These are phyloP conservation scores for Thelaira solivaga DNA, from an alignment of 2,888 invertebrate genomes.

Conservation along the genomic window DNA sequence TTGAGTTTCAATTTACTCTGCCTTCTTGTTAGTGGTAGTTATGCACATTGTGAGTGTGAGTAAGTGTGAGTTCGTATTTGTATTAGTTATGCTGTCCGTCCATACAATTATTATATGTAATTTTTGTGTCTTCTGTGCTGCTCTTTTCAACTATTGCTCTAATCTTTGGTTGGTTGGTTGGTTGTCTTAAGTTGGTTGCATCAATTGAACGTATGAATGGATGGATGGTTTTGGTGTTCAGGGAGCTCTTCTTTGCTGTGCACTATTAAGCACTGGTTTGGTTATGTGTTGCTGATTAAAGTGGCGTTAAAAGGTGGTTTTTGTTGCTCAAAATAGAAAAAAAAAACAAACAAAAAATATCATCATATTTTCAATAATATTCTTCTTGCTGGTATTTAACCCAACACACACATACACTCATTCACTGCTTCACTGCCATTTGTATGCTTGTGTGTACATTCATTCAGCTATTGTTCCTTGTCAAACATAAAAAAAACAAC, in stretches of 20 bases:
- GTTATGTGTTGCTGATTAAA: not conserved
- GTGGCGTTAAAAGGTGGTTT: constrained; percentile 58
- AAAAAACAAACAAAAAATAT: constrained; percentile 64
- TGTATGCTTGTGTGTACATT: no score
- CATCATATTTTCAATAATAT: constrained; percentile 3
- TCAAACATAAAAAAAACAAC: not conserved
- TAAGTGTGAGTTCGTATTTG: not conserved
- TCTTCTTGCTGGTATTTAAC: constrained; percentile 13
- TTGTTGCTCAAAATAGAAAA: constrained; percentile 63
- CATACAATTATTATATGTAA: constrained; percentile 17
- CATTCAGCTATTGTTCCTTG: constrained; percentile 46
- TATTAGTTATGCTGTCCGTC: constrained; percentile 19
- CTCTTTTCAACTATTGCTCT: constrained; percentile 52
- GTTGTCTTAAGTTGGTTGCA: not conserved
- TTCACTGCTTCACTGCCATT: constrained; percentile 23
- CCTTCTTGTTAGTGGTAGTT: constrained; percentile 31
- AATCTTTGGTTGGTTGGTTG: constrained; percentile 48
- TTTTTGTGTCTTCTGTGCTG: constrained; percentile 49
- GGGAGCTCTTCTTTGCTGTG: constrained; percentile 51
- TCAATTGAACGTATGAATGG: constrained; percentile 23
- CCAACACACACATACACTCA: not conserved
- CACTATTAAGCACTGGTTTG: constrained; percentile 17
- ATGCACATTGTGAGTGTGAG: constrained; percentile 1
- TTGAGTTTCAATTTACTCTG: constrained; percentile 26
- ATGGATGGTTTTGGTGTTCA: constrained; percentile 23